A percentile compares a stretch with the other conserved stretches of the same genome.
Conservation (phyloP, 2,888 invertebrate genomes). For the Drosophila rellima region DNA sequence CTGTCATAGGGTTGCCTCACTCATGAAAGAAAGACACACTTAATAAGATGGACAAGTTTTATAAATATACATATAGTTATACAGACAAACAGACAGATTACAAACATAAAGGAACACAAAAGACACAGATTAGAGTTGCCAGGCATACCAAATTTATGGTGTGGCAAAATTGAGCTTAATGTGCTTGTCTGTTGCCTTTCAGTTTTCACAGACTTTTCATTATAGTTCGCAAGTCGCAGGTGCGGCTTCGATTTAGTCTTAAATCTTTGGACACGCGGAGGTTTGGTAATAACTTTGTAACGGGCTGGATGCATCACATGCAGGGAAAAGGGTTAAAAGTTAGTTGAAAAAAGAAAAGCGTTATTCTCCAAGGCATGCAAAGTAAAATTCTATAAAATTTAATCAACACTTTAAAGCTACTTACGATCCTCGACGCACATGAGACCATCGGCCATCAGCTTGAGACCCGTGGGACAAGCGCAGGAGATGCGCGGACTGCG, state of each 20-base stretch:
- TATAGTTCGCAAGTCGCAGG: constrained; percentile 18
- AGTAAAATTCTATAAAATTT: not conserved
- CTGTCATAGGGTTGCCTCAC: not conserved
- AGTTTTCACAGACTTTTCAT: constrained; percentile 23
- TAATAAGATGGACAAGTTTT: not conserved
- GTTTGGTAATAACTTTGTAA: constrained; percentile 30
- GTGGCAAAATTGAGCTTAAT: constrained; percentile 21
- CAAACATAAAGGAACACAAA: not conserved
- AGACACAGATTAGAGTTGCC: constrained; percentile 7
- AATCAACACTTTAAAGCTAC: constrained; percentile 76
- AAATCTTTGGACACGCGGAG: constrained; percentile 41
- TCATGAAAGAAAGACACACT: not conserved
- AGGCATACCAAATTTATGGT: constrained; percentile 43
- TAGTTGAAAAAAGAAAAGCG: constrained; percentile 22
- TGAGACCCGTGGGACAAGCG: constrained; percentile 94
- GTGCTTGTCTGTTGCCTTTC: constrained; percentile 16
- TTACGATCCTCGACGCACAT: constrained; percentile 96
- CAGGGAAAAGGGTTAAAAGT: constrained; percentile 12
- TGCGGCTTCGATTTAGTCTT: constrained; percentile 36
- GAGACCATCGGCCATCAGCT: constrained; percentile 91
- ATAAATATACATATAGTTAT: not conserved
- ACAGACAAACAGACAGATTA: not conserved
- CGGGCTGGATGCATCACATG: constrained; percentile 38
- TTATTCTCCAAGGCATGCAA: constrained; percentile 37
- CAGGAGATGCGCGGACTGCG: constrained; percentile 94